These are phyloP conservation scores for Apamea monoglypha DNA, from an alignment of 2,888 invertebrate species.

Conservation along the genomic window DNA sequence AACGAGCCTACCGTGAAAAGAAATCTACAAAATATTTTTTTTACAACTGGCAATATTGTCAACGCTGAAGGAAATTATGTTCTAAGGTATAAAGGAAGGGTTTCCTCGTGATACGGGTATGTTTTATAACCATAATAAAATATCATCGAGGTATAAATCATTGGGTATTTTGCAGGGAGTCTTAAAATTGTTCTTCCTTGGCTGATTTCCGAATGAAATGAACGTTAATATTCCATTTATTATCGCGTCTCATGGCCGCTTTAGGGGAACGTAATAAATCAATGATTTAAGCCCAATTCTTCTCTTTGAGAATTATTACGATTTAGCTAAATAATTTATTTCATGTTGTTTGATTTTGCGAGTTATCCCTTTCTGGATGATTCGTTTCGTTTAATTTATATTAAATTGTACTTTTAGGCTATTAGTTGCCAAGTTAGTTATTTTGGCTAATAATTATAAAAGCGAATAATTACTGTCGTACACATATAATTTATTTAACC, in stretches of 20 bases:
- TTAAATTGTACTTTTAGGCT: background rate
- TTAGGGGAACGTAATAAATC: slow-evolving; percentile 60
- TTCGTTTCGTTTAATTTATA: slow-evolving; percentile 29
- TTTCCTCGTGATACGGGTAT: slow-evolving; percentile 76
- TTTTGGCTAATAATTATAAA: background rate
- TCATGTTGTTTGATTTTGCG: slow-evolving; percentile 55
- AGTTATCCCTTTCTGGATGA: slow-evolving; percentile 34
- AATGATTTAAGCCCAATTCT: slow-evolving; percentile 64
- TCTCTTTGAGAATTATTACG: slow-evolving; percentile 54
- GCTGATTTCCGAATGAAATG: slow-evolving; percentile 76
- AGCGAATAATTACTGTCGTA: too few species aligned
- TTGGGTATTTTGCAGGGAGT: slow-evolving; percentile 74
- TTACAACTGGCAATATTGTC: slow-evolving; percentile 76
- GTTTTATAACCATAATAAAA: slow-evolving; percentile 85
- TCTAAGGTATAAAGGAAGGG: slow-evolving; percentile 77
- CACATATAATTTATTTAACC: background rate
- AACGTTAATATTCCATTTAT: slow-evolving; percentile 68
- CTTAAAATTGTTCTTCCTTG: slow-evolving; percentile 75
- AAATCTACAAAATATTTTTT: slow-evolving; percentile 70
- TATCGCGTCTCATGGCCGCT: slow-evolving; percentile 52
- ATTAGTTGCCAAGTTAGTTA: background rate
- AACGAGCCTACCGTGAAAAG: slow-evolving; percentile 68
- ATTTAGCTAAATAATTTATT: slow-evolving; percentile 59
- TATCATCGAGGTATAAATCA: slow-evolving; percentile 84
- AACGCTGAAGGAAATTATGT: slow-evolving; percentile 76